Evolutionary conservation across 2,113 vertebrate species (phyloP), one percentile per base, ranked within the genome.

Genomic region (Myiozetetes cayanensis): DNA sequence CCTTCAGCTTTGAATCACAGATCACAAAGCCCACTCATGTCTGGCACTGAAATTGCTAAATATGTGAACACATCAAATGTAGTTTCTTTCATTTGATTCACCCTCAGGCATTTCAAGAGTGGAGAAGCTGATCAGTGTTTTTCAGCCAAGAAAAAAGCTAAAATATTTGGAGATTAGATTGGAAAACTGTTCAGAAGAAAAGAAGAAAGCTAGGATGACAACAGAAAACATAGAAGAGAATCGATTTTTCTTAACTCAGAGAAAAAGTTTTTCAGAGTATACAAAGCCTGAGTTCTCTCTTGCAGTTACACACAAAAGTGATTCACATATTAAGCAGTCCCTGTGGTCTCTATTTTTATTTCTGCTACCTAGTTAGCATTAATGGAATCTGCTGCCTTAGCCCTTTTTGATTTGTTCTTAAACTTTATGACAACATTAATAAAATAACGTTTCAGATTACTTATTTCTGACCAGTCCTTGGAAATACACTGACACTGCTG

Each of bases 361-460:
- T 73, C 67, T 70, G 56, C 19, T 63, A 50, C 39, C 25, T 52
- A 59, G 14, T 55, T 86, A 71, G 24, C 41, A 74, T 77, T 92
- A 93, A 73, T 70, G 84, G 80, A 96, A 89, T 87, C 35, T 93
- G 80, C 76, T 94, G 73, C 13, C 44, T 90, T 78, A 90, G 80
- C 33, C 70, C 11, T 93, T 93, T 58, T 58, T 78, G 31, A 85
- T 62, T 71, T 90, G 17, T 47, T 87, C 56, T 81, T 63, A 81
- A 59, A 65, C 4, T 88, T 77, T 74, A 77, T 55, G 27, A 56
- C 47, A 86, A 65, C 22, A 78, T 28, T 47, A 83, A 80, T 66
- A 93, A 91, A 86, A 73, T 59, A 80, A 13, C 0, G 0, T 92
- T 93, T 92, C 27, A 81, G 21, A 84, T 84, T 71, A 80, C 63